Evolutionary conservation across 2,888 invertebrate species (phyloP).

Genomic region (Hydraecia micacea): DNA sequence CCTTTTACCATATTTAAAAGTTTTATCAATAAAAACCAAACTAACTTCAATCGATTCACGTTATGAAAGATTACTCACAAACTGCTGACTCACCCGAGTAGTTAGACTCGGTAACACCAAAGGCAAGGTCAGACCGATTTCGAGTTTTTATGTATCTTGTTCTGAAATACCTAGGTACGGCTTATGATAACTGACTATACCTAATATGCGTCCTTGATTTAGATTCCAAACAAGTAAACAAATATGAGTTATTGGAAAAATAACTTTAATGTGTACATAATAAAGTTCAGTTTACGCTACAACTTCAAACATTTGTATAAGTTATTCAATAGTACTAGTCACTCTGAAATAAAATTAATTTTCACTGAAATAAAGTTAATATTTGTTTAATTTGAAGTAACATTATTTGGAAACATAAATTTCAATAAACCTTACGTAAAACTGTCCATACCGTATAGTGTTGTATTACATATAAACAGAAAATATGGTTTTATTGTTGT

Average conservation of each 20-base stretch:
- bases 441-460: neutral
- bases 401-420: neutral
- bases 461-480: neutral
- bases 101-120: neutral
- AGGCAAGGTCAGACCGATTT: slow-evolving; percentile 23
- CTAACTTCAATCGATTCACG: neutral
- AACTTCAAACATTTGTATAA: too few relatives aligned
- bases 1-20: neutral
- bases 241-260: too few relatives aligned
- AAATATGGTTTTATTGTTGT: neutral
- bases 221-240: neutral
- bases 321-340: too few relatives aligned
- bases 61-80: neutral
- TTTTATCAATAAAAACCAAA: neutral
- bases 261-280: too few relatives aligned
- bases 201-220: neutral
- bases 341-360: too few relatives aligned
- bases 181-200: neutral
- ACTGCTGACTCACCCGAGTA: slow-evolving; percentile 22
- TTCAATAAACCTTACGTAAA: neutral
- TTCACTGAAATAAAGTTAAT: neutral
- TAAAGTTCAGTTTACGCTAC: too few relatives aligned
- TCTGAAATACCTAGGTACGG: neutral
- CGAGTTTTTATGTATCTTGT: slow-evolving; percentile 3
- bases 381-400: neutral